phyloP scores from a whole-genome alignment of 35 echinoderm and acorn worm species.

The Apostichopus parvimensis region DNA sequence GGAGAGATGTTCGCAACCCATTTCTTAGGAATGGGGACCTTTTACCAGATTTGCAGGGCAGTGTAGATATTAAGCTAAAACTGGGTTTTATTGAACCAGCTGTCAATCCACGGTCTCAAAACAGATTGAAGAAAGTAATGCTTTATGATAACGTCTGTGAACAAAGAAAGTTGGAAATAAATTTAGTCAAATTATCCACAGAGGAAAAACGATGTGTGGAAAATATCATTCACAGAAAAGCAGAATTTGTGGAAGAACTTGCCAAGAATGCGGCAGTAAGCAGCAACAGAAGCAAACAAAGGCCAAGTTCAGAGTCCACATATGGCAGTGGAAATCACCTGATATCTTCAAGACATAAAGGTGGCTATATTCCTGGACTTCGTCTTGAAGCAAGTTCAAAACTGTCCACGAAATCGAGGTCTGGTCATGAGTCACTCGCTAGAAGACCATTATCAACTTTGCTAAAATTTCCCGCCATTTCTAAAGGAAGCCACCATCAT shows the following conservation, averaged over 20 bases:
- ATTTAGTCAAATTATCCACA: not conserved
- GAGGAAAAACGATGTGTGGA: slow-evolving; percentile 35
- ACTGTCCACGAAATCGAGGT: not conserved
- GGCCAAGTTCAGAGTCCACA: not conserved
- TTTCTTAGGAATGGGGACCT: slow-evolving; percentile 11
- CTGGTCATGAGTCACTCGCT: not conserved
- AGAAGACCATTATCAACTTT: not conserved
- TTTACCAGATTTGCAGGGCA: not conserved
- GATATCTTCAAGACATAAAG: not conserved
- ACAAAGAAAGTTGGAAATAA: slow-evolving; percentile 14
- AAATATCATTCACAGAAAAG: slow-evolving; percentile 18
- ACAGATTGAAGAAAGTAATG: slow-evolving; percentile 35
- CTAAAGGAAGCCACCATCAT: not conserved
- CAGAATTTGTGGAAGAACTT: slow-evolving; percentile 13
- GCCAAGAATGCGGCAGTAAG: slow-evolving; percentile 14
- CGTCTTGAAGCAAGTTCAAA: not conserved
- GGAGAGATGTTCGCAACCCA: not conserved
- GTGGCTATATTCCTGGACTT: not conserved
- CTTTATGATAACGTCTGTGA: slow-evolving; percentile 35
- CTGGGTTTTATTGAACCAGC: slow-evolving; percentile 9
- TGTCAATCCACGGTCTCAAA: not conserved
- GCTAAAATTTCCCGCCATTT: slow-evolving; percentile 14
- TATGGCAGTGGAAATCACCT: not conserved
- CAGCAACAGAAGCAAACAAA: not conserved
- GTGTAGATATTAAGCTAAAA: not conserved